Percentiles rank a stretch among this genome's conserved stretches.
phyloP scores from a whole-genome alignment of 2,113 vertebrate genomes.

The Sarotherodon lohbergeri region DNA sequence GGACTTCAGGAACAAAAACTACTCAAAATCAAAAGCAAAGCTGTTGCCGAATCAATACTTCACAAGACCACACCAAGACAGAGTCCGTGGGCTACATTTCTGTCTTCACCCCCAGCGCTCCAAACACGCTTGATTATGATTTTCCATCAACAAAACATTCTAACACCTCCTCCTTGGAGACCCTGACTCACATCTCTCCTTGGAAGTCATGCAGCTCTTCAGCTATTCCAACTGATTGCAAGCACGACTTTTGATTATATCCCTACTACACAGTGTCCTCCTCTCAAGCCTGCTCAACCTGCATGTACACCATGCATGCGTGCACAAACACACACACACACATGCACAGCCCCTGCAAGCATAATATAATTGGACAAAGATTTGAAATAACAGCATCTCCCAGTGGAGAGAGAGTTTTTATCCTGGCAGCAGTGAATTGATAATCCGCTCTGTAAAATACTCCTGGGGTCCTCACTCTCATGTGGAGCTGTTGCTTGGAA shows the following conservation, averaged over 20 bases:
- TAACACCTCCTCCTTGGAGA: not conserved
- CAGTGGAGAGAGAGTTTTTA: slow-evolving; percentile 32
- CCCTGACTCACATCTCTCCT: not conserved
- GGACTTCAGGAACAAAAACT: not conserved
- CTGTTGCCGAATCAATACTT: not conserved
- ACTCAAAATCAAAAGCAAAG: not conserved
- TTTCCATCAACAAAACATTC: slow-evolving; percentile 20
- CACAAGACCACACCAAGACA: not conserved
- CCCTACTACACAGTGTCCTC: not conserved
- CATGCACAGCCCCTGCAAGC: not conserved
- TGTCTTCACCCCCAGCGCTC: not conserved
- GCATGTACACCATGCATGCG: not conserved
- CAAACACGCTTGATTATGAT: slow-evolving; percentile 17
- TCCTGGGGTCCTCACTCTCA: slow-evolving; percentile 30
- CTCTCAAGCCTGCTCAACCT: not conserved
- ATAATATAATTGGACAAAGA: slow-evolving; percentile 63
- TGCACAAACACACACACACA: not conserved
- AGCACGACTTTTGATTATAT: slow-evolving; percentile 15
- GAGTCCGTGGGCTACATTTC: not conserved
- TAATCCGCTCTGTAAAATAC: slow-evolving; percentile 51
- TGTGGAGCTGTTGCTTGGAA: slow-evolving; percentile 14
- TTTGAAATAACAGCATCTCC: slow-evolving; percentile 51
- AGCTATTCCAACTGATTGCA: not conserved
- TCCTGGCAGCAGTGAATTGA: slow-evolving; percentile 56
- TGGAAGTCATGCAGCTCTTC: not conserved